A percentile compares a stretch with the other conserved stretches of the same genome.
Conservation (phyloP, 2,113 vertebrate genomes). For the Oreochromis spilurus region DNA sequence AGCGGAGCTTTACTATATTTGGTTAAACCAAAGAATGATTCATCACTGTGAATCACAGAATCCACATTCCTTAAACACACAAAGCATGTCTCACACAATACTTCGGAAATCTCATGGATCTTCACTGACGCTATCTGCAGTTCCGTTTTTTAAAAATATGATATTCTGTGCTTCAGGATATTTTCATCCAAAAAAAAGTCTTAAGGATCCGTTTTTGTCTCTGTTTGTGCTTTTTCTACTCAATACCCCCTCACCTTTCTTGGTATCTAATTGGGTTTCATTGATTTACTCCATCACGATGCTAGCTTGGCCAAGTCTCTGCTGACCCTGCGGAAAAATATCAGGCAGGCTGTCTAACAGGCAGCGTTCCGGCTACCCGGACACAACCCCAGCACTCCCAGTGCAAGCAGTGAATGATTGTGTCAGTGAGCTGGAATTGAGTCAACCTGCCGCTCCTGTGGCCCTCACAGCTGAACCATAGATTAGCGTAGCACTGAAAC, state of each 20-base stretch:
- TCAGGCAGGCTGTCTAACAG: slow-evolving; percentile 54
- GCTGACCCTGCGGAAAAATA: slow-evolving; percentile 75
- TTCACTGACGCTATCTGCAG: neutral
- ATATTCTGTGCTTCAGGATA: neutral
- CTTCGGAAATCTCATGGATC: neutral
- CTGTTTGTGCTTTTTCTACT: slow-evolving; percentile 5
- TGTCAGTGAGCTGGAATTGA: slow-evolving; percentile 62
- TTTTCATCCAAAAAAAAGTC: neutral
- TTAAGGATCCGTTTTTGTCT: neutral
- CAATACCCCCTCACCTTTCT: slow-evolving; percentile 58
- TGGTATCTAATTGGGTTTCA: slow-evolving; percentile 71
- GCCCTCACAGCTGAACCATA: slow-evolving; percentile 46
- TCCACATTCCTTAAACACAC: neutral
- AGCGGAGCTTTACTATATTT: neutral
- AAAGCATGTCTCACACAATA: neutral
- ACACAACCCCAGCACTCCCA: slow-evolving; percentile 17
- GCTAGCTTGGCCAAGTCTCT: slow-evolving; percentile 57
- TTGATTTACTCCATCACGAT: slow-evolving; percentile 70
- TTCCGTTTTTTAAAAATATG: neutral
- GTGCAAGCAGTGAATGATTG: slow-evolving; percentile 62
- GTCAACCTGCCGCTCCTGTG: slow-evolving; percentile 55
- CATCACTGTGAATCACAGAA: neutral
- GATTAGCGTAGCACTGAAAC: slow-evolving; percentile 51
- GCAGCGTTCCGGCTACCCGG: slow-evolving; percentile 19
- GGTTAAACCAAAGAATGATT: neutral